phyloP scores from a whole-genome alignment of 2,113 vertebrate species.

The Thalassarche chlororhynchos region DNA sequence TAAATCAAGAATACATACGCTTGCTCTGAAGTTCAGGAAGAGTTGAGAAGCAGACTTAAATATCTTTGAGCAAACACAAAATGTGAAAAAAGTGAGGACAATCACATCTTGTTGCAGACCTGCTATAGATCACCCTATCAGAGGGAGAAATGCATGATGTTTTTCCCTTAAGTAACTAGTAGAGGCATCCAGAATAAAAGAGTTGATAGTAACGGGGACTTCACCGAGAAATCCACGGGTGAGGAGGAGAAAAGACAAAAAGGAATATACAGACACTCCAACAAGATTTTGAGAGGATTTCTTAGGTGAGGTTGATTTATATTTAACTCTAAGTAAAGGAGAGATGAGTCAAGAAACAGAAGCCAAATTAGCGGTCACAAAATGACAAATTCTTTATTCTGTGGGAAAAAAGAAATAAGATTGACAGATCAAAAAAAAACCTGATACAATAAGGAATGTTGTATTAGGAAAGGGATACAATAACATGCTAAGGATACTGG shows the following conservation, averaged over 20 bases:
- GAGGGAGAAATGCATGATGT: neutral
- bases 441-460: neutral
- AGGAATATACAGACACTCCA: neutral
- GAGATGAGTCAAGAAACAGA: neutral
- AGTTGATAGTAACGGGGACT: neutral
- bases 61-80: neutral
- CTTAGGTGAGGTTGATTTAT: neutral
- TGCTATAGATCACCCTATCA: neutral
- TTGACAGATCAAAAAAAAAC: neutral
- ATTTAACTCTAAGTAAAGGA: neutral
- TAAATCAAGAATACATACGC: neutral
- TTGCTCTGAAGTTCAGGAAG: neutral
- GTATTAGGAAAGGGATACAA: neutral
- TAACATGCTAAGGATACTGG: neutral
- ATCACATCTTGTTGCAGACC: neutral
- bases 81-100: neutral
- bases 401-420: neutral
- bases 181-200: neutral
- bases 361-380: neutral
- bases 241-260: neutral
- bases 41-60: neutral
- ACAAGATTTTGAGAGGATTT: neutral
- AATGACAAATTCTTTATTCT: neutral
- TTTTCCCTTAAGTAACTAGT: neutral
- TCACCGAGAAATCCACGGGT: neutral